Conservation (phyloP, 1,140 invertebrate species). For the Cotesia glomerata region DNA sequence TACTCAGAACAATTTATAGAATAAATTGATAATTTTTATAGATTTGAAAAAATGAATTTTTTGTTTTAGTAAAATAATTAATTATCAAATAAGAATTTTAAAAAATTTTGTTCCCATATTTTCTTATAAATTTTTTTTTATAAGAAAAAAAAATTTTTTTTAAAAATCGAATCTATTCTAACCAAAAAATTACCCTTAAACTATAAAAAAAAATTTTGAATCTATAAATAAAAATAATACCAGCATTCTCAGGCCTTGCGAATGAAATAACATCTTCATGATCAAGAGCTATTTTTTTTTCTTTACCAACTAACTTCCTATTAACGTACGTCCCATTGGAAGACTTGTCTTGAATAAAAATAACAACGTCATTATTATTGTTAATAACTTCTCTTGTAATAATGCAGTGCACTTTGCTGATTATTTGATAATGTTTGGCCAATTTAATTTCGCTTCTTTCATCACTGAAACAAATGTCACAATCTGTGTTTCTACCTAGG, state of each 20-base stretch:
- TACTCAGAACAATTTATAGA: too few species aligned
- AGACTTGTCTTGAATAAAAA: conserved; percentile 67
- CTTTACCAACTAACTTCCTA: conserved; percentile 67
- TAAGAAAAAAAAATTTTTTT: too few species aligned
- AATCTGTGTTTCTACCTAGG: neutral
- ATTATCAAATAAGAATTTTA: too few species aligned
- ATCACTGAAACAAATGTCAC: neutral
- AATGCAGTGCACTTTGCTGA: conserved; percentile 33
- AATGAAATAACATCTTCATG: conserved; percentile 67
- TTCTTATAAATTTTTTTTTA: too few species aligned
- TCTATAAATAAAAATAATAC: conserved; percentile 46
- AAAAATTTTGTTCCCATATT: too few species aligned
- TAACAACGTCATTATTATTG: neutral
- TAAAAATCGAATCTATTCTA: too few species aligned
- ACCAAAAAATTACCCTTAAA: neutral
- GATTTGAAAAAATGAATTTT: too few species aligned
- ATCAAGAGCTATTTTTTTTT: conserved; percentile 56
- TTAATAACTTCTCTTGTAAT: conserved; percentile 15
- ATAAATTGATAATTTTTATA: too few species aligned
- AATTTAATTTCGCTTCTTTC: neutral
- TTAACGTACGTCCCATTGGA: conserved; percentile 75
- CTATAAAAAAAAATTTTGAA: neutral
- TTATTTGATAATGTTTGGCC: neutral
- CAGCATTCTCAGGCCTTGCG: conserved; percentile 62
- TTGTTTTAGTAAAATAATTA: too few species aligned